Evolutionary conservation across 2,797 vertebrate species (phyloP), one percentile per base, ranked within the genome.

Genomic region (Hafferia zeledoni): DNA sequence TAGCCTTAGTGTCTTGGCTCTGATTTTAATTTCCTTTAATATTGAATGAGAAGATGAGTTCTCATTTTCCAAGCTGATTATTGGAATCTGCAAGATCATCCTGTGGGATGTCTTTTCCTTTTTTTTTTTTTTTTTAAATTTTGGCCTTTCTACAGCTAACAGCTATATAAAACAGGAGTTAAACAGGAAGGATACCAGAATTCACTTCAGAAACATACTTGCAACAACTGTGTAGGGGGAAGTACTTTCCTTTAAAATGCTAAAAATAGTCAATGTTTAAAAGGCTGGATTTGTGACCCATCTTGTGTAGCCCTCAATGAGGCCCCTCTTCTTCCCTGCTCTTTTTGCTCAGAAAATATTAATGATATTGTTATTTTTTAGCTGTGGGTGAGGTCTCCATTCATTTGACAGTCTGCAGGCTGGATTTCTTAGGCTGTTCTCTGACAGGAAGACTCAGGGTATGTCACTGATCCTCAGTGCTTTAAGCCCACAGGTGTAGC

Each of bases 11-110:
- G 94, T 87, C 94, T 93, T 94, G 95, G 89, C 94, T 96, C 94
- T 96, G 87, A 96, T 94, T 93, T 96, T 95, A 61, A 93, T 95
- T 96, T 93, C 84, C 92, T 94, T 97, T 93, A 91, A 94, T 94
- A 95, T 93, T 95, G 89, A 93, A 95, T 95, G 94, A 97, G 94
- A 86, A 92, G 67, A 89, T 92, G 93, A 82, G 71, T 76, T 88
- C 56, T 93, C 81, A 70, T 95, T 96, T 96, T 95, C 95, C 87
- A 94, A 69, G 64, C 44, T 79, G 84, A 84, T 91, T 95, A 83
- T 91, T 93, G 75, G 77, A 94, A 94, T 94, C 80, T 86, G 91
- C 80, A 88, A 86, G 87, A 84, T 94, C 77, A 84, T 89, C 61
- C 68, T 89, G 72, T 61, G 89, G 87, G 83, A 93, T 85, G 39